Base-by-base conservation (phyloP, 2,888 invertebrate genomes). In the Luffia ferchaultella region DNA sequence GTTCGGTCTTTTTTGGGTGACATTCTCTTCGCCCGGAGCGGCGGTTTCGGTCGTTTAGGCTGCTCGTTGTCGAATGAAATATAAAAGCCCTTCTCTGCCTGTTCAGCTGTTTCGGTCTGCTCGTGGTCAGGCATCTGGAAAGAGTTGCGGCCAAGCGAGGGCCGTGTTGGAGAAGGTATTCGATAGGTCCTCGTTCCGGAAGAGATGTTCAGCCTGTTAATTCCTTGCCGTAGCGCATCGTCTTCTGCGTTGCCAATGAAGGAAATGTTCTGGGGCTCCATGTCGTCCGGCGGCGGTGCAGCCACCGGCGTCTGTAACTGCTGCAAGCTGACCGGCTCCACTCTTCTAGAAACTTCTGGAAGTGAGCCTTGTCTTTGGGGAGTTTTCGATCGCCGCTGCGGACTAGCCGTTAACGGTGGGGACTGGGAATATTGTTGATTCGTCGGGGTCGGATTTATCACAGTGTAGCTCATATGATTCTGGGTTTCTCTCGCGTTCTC, bases 241-340 rank as follows among this genome's bases (percentile, higher is more conserved):
- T 86, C 71, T 30, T 82, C 80, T 18, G 88, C 87, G 70, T 88
- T 90, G 65, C 94, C 95, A 59, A 95, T 95, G 67, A 96, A 96
- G 50, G 95, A 95, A 63, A 96, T 95, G 78, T 93, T 95, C 70
- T 96, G 96, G 0, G 96, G 95, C 62, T 94, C 95, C 95, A 96
- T 95, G 66, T 94, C 94, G 67, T 93, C 94, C 18, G 88, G 88
- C 50, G 90, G 88, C 20, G 89, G 90, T 15, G 88, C 87, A 44
- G 90, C 88, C 46, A 89, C 84, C 1, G 90, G 86, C 9, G 87
- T 51, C 46, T 67, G 76, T 46, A 86, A 71, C 60, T 86, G 86
- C 59, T 86, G 86, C 54, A 86, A 61, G 55, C 80, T 85, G 54
- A 86, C 85, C 1, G 83, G 75, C 7, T 76, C 73, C 9, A 70